Evolutionary conservation across 2,888 invertebrate genomes (phyloP).

Genomic region (Serripes groenlandicus): DNA sequence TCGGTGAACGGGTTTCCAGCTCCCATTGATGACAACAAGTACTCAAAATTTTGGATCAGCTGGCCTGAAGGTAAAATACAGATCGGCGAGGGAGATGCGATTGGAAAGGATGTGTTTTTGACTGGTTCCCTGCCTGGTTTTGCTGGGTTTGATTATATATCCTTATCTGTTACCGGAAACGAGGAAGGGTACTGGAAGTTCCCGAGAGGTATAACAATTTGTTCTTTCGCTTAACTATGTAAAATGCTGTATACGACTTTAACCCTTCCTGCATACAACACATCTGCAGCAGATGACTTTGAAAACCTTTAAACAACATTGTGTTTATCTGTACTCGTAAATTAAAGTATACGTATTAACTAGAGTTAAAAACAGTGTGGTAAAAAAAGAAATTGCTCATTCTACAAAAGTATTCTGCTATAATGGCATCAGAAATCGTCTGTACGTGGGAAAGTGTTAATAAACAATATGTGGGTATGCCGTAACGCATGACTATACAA

Average conservation of each 20-base stretch:
- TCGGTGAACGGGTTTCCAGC: conserved; percentile 8
- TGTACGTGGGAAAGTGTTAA: too few species aligned
- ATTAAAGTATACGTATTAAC: neutral
- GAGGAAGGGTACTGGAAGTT: conserved; percentile 10
- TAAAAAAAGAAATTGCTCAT: neutral
- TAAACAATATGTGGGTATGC: too few species aligned
- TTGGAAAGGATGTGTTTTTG: neutral
- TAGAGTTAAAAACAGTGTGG: neutral
- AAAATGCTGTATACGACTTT: neutral
- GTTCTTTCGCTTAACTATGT: neutral
- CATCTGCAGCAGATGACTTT: too few species aligned
- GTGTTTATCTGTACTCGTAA: too few species aligned
- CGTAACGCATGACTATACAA: too few species aligned
- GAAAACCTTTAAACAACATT: too few species aligned
- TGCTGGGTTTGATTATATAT: conserved; percentile 15
- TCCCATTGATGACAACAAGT: neutral
- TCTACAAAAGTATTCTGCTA: too few species aligned
- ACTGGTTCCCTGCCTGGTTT: neutral
- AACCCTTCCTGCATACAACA: too few species aligned
- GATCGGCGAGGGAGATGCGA: conserved; percentile 5
- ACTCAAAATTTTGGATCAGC: conserved; percentile 7
- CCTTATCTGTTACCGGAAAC: neutral
- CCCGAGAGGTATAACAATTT: neutral
- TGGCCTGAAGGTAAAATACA: conserved; percentile 9
- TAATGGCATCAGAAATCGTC: too few species aligned